phyloP scores from a whole-genome alignment of 2,888 invertebrate genomes.

The Leucophenga maculata region DNA sequence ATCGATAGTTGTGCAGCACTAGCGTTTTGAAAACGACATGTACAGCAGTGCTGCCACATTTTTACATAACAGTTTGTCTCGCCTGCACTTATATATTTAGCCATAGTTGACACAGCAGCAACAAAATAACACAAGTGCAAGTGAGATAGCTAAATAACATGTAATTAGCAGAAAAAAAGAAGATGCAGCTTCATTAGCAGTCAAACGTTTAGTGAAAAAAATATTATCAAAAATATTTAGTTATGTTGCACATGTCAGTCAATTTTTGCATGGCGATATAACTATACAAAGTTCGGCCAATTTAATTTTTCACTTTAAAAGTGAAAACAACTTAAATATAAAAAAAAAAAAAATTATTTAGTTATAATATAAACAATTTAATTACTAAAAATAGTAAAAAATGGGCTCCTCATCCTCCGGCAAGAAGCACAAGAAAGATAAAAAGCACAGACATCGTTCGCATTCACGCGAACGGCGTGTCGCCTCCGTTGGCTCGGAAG shows the following conservation, averaged over 20 bases:
- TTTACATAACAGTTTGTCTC: too few species aligned
- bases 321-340: too few species aligned
- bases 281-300: too few species aligned
- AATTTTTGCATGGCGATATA: too few species aligned
- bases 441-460: conserved; percentile 65
- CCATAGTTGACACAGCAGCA: too few species aligned
- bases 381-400: conserved; percentile 28
- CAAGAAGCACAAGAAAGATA: conserved; percentile 71
- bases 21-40: too few species aligned
- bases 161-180: conserved; percentile 32
- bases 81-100: too few species aligned
- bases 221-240: conserved; percentile 17
- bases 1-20: too few species aligned
- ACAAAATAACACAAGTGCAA: too few species aligned
- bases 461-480: conserved; percentile 51
- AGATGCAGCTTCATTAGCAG: neutral
- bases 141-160: conserved; percentile 26
- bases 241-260: too few species aligned
- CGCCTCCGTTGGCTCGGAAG: neutral
- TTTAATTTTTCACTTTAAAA: too few species aligned
- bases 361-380: conserved; percentile 6
- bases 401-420: conserved; percentile 71
- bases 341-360: neutral
- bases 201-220: conserved; percentile 47
- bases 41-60: too few species aligned